Percentiles rank a stretch among this genome's conserved stretches.
These are phyloP conservation scores for Petroica traversi DNA, from an alignment of 2,113 vertebrate genomes.

Conservation along the genomic window DNA sequence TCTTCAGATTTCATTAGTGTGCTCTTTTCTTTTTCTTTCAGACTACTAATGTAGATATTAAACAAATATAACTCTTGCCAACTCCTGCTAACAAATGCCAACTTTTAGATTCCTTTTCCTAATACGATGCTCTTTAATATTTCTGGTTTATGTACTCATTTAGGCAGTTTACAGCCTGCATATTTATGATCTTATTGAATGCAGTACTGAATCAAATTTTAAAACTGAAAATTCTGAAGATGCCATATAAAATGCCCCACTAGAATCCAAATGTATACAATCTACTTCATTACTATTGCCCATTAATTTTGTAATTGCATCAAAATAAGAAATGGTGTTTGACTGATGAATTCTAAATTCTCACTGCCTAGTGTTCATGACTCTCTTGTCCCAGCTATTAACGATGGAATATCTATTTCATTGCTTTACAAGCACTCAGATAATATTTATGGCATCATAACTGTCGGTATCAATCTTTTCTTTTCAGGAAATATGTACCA, in stretches of 20 bases:
- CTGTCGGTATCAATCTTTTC: not conserved
- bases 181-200: not conserved
- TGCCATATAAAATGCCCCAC: not conserved
- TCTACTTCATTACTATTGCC: not conserved
- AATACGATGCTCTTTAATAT: not conserved
- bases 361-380: not conserved
- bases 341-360: slow-evolving; percentile 9
- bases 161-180: not conserved
- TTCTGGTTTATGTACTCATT: not conserved
- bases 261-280: not conserved
- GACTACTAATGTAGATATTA: not conserved
- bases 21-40: slow-evolving; percentile 1
- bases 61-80: slow-evolving; percentile 5
- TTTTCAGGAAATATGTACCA: not conserved
- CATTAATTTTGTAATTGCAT: slow-evolving; percentile 39
- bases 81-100: not conserved
- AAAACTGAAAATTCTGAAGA: not conserved
- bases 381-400: not conserved
- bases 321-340: slow-evolving; percentile 29
- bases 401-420: not conserved
- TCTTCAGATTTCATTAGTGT: not conserved
- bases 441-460: not conserved
- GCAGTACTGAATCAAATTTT: not conserved
- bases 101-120: not conserved
- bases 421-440: not conserved